These are phyloP conservation scores for Metalampra italica DNA, from an alignment of 2,888 invertebrate genomes.

Conservation along the genomic window DNA sequence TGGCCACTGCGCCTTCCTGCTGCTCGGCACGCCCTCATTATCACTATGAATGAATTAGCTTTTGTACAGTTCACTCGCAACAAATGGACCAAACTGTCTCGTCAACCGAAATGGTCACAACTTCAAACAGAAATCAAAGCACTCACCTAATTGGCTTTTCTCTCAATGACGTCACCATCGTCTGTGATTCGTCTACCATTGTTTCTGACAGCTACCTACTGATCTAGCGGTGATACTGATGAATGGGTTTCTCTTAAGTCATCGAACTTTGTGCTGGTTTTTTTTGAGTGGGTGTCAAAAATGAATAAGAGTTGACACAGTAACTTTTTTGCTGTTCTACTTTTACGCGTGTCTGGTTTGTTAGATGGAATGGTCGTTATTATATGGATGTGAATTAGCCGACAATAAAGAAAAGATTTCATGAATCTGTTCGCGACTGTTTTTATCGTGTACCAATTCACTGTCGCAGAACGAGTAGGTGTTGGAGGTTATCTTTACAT, in stretches of 20 bases:
- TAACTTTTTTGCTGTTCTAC: slow-evolving; percentile 15
- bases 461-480: slow-evolving; percentile 16
- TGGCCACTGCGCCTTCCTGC: slow-evolving; percentile 60
- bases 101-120: slow-evolving; percentile 27
- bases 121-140: slow-evolving; percentile 21
- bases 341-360: slow-evolving; percentile 22
- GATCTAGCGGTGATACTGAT: slow-evolving; percentile 61
- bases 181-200: slow-evolving; percentile 53
- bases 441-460: slow-evolving; percentile 11
- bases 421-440: not conserved
- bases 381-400: not conserved
- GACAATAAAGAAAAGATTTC: not conserved
- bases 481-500: slow-evolving; percentile 50
- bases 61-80: slow-evolving; percentile 18
- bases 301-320: slow-evolving; percentile 44
- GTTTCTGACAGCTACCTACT: slow-evolving; percentile 50
- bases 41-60: slow-evolving; percentile 61
- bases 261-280: slow-evolving; percentile 69
- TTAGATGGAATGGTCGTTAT: slow-evolving; percentile 13
- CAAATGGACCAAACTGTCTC: slow-evolving; percentile 20
- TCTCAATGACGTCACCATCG: slow-evolving; percentile 47
- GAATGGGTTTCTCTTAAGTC: slow-evolving; percentile 70
- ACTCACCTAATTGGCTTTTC: slow-evolving; percentile 37
- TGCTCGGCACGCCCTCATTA: slow-evolving; percentile 46
- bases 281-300: slow-evolving; percentile 56